Base-by-base conservation (phyloP, 2,797 vertebrate genomes). In the Gymnocypris eckloni region DNA sequence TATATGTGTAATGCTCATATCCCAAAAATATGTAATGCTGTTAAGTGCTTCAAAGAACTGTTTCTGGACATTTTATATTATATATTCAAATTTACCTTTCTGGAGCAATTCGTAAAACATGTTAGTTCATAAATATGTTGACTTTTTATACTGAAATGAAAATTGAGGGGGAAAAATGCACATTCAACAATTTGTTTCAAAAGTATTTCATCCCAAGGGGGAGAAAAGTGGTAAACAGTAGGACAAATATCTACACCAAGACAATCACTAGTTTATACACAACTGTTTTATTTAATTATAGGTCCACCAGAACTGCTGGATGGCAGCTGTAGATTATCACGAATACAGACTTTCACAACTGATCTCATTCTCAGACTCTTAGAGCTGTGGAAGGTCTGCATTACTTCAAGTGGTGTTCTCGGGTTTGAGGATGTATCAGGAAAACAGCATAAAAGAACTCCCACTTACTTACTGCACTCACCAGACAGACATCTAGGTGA, bases 211-310 rank as follows among this genome's bases (percentile, higher is more conserved):
- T 33, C 72, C 50, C 11, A 22, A 22, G 10, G 33, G 33, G 15
- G 13, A 22, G 15, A 69, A 66, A 64, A 80, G 39, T 13, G 28
- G 22, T 39, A 64, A 33, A 72, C 3, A 25, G 6, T 4, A 20
- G 8, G 39, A 45, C 37, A 61, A 48, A 73, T 28, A 71, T 56
- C 28, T 48, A 52, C n/a, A 67, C 10, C 56, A 76, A 15, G 20
- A 72, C 41, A 37, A 45, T 8, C 10, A 20, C 0, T 37, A 8
- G 56, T 33, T 75, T 45, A 22, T 66, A 4, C 59, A 54, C 18
- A 66, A 79, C 81, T 41, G 37, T 77, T 87, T 50, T 75, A 37
- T 50, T 70, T 39, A 0, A 64, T 33, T 18, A 70, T 25, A 85
- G 56, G 41, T 50, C n/a, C 12, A 7, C 33, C 37, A 39, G 9